Evolutionary conservation across 2,888 invertebrate species (phyloP).

Genomic region (Ditylenchus weischeri): DNA sequence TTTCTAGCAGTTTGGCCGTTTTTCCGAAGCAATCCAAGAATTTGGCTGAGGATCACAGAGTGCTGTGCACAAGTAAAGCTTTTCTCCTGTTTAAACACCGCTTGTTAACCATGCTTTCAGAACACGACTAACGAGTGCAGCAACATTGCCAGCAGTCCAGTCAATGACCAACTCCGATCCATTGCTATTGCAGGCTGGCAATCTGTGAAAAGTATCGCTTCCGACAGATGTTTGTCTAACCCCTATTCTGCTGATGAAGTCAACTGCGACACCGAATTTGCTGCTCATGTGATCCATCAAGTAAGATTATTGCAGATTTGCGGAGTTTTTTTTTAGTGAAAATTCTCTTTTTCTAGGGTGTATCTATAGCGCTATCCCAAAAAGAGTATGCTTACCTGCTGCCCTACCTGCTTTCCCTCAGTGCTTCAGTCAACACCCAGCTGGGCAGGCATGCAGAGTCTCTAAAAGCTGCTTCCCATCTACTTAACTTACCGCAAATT

Average conservation of each 20-base stretch:
- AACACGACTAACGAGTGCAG: too few species aligned
- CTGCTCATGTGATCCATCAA: constrained; percentile 15
- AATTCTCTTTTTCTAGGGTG: background rate
- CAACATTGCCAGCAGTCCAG: too few species aligned
- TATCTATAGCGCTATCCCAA: constrained; percentile 10
- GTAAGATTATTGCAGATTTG: background rate
- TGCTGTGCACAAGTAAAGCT: constrained; percentile 12
- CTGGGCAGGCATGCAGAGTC: background rate
- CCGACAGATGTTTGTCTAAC: background rate
- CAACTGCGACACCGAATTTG: constrained; percentile 9
- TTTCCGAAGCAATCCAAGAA: constrained; percentile 14
- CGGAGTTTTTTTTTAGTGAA: background rate
- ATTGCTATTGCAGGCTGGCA: constrained; percentile 7
- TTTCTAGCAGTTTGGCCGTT: constrained; percentile 12
- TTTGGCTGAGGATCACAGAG: constrained; percentile 14
- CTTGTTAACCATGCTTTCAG: too few species aligned
- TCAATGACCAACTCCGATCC: background rate
- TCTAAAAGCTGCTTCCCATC: constrained; percentile 3
- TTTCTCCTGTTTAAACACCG: too few species aligned
- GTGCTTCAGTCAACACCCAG: constrained; percentile 7
- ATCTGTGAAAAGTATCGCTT: background rate
- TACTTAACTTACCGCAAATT: constrained; percentile 3
- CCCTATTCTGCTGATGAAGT: background rate
- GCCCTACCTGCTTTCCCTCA: constrained; percentile 15
- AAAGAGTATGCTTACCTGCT: constrained; percentile 17